phyloP scores from a whole-genome alignment of 1,140 invertebrate genomes.

The Drosophila auraria region DNA sequence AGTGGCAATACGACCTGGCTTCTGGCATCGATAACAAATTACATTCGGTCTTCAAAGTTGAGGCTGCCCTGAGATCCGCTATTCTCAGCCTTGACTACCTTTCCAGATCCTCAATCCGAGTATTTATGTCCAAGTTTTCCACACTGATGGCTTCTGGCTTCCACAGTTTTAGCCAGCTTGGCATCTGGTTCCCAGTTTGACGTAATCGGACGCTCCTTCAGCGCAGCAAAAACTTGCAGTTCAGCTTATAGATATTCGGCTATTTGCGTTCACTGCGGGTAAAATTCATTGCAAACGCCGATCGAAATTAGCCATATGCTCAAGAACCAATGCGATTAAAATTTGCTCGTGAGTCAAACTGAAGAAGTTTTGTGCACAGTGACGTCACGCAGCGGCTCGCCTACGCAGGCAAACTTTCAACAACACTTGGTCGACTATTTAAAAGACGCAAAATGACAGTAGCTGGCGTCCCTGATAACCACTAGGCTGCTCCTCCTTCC shows the following conservation, averaged over 20 bases:
- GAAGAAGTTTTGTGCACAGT: neutral
- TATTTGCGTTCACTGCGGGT: constrained; percentile 20
- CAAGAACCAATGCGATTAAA: neutral
- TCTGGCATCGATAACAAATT: no score
- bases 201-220: neutral
- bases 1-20: no score
- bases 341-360: neutral
- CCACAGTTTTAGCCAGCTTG: neutral
- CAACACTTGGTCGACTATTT: neutral
- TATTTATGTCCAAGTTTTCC: no score
- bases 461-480: neutral
- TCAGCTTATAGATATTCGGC: neutral
- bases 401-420: neutral
- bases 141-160: constrained; percentile 1
- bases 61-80: no score
- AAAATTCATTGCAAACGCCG: neutral
- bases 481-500: no score
- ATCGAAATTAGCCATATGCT: neutral
- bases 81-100: no score
- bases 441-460: neutral
- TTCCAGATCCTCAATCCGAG: no score
- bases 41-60: no score
- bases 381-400: neutral
- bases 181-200: constrained; percentile 9
- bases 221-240: neutral